Evolutionary conservation across 2,113 vertebrate species (phyloP), one percentile per base, ranked within the genome.

Genomic region (Festucalex cinctus): DNA sequence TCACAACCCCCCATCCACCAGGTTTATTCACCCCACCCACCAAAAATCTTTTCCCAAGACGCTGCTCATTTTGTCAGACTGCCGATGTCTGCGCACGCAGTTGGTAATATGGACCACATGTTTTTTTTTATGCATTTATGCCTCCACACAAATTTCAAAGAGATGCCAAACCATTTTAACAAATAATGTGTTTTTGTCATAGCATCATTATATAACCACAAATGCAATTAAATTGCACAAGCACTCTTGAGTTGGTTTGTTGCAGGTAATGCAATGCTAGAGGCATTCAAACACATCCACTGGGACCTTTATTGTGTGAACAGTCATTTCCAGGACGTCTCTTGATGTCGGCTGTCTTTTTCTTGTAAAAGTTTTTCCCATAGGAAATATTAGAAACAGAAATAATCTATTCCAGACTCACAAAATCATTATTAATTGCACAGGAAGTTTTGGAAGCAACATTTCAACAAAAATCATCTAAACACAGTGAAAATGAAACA

Each of bases 71-170:
- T 57, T 35, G 59, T 56, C 65, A 65, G 48, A 28, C 9, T 61
- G 32, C 56, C 63, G 46, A 65, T 66, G 65, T 79, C 73, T 70
- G 56, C 78, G 76, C 69, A 77, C 66, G 65, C 58, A 69, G 60
- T 72, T 74, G 56, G 48, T 68, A 83, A 75, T 85, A 56, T 37
- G 46, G 54, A 56, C 73, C 72, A 78, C 79, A 74, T 75, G 83
- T 76, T 71, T 74, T 70, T 71, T 66, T 71, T 66, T 79, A 48
- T 77, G 65, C 70, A 35, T 71, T 73, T 69, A 56, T 69, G 65
- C 71, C 69, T 74, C 66, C 63, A 67, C 74, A 67, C 63, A 66
- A 77, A 77, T 74, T 6, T 44, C 66, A 63, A 53, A 35, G 71
- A 66, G 65, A 61, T 68, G 66, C 9, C 65, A 37, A 78, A 71